Conservation (phyloP, 2,113 vertebrate genomes). For the Archilochus colubris region DNA sequence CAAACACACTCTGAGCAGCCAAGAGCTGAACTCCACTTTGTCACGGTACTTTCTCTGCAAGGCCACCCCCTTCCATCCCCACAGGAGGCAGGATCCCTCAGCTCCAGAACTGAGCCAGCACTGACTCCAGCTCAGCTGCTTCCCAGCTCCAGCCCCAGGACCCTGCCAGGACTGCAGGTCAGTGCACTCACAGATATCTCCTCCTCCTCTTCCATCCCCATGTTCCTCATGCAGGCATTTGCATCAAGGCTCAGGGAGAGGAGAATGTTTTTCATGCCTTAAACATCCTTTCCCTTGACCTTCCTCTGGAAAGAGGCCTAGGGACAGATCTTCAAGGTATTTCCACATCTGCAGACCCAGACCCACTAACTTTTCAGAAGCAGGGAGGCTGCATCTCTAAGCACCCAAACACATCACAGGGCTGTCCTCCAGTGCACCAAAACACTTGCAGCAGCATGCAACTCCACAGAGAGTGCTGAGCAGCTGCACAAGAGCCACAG, state of each 20-base stretch:
- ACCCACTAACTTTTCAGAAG: not conserved
- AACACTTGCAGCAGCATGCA: not conserved
- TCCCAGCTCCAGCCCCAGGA: fast-evolving
- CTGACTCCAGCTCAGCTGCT: fast-evolving
- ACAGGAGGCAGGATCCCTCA: not conserved
- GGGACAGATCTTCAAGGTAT: not conserved
- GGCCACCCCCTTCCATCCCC: not conserved
- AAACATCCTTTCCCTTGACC: not conserved
- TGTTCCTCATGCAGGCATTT: fast-evolving
- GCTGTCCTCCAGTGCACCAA: fast-evolving
- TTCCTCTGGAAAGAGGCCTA: not conserved
- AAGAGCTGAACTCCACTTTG: not conserved
- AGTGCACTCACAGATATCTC: not conserved
- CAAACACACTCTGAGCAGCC: not conserved
- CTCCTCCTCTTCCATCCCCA: not conserved
- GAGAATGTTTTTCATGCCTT: not conserved
- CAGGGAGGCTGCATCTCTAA: not conserved
- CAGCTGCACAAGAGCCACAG: not conserved
- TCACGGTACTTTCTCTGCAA: not conserved
- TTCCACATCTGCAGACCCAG: not conserved
- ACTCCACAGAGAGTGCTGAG: fast-evolving
- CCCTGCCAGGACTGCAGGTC: not conserved
- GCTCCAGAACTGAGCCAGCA: not conserved
- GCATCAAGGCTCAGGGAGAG: not conserved
- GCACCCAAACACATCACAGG: not conserved